phyloP scores from a whole-genome alignment of 2,888 invertebrate genomes.

The Aromia moschata region DNA sequence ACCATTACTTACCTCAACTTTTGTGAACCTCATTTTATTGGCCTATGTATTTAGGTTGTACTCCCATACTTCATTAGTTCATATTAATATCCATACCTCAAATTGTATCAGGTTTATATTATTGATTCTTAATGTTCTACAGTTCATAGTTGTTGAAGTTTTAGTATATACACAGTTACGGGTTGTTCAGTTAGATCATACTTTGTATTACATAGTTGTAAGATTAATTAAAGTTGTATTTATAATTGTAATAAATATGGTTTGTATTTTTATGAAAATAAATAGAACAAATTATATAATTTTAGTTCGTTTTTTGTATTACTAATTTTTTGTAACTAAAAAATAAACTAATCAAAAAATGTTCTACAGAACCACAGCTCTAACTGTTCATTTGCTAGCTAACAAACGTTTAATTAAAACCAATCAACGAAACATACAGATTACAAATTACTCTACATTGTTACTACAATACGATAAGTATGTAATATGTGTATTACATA shows the following conservation, averaged over 20 bases:
- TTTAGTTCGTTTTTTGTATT: no score
- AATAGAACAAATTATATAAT: slow-evolving; percentile 21
- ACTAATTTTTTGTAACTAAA: no score
- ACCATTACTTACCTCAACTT: slow-evolving; percentile 43
- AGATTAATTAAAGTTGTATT: no score
- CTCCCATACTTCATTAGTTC: slow-evolving; percentile 24
- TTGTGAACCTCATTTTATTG: slow-evolving; percentile 25
- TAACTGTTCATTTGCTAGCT: no score
- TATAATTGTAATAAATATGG: no score
- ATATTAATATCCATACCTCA: slow-evolving; percentile 39
- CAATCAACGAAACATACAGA: no score
- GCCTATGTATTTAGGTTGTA: slow-evolving; percentile 1
- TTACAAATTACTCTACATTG: background rate
- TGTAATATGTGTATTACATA: no score
- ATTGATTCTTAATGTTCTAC: slow-evolving; percentile 31
- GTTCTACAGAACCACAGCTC: no score
- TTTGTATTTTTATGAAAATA: slow-evolving; percentile 39
- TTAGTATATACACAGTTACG: slow-evolving; percentile 44
- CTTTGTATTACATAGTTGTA: slow-evolving; percentile 26
- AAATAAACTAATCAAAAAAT: no score
- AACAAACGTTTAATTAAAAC: no score
- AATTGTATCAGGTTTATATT: slow-evolving; percentile 33
- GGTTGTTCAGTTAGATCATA: slow-evolving; percentile 43
- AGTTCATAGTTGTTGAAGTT: slow-evolving; percentile 43
- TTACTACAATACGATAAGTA: no score